Evolutionary conservation across 2,113 vertebrate species (phyloP), one percentile per base, ranked within the genome.

Genomic region (Perca fluviatilis): DNA sequence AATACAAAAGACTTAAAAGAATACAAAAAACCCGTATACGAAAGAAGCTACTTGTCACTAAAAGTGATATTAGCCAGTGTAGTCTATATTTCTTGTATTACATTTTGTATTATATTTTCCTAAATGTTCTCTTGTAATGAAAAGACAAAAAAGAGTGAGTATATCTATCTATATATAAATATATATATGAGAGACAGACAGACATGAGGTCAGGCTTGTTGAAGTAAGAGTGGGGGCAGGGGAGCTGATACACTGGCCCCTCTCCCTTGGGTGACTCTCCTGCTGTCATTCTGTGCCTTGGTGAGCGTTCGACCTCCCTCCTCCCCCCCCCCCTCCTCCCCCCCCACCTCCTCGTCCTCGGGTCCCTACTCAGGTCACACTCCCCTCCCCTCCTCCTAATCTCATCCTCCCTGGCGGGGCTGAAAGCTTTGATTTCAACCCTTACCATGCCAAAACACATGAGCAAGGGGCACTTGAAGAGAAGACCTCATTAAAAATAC

Each of bases 41-140:
- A 84, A 89, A 90, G 89, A 96, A 95, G 90, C 94, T 95, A 95
- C 91, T 64, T 76, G 91, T 96, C 95, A 95, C 95, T 92, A 76
- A 90, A 94, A 94, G 95, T 95, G 94, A 94, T 84, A 88, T 92
- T 95, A 95, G 95, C 91, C 83, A 94, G 95, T 95, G 93, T 96
- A 95, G 94, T 96, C 95, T 97, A 96, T 96, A 95, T 97, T 97
- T 98, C 96, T 96, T 95, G 95, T 97, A 96, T 94, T 92, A 97
- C 95, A 97, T 96, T 97, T 98, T 99, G 96, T 98, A 98, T 97
- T 98, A 96, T 99, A 98, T 99, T 99, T 99, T 98, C 97, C 95
- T 99, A 98, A 97, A 97, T 96, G 94, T 96, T 95, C 89, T 96
- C 93, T 95, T 93, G 93, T 95, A 88, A 89, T 66, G 74, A 89